These are phyloP conservation scores for Drosophila cognata DNA, from an alignment of 2,888 invertebrate species.

Conservation along the genomic window DNA sequence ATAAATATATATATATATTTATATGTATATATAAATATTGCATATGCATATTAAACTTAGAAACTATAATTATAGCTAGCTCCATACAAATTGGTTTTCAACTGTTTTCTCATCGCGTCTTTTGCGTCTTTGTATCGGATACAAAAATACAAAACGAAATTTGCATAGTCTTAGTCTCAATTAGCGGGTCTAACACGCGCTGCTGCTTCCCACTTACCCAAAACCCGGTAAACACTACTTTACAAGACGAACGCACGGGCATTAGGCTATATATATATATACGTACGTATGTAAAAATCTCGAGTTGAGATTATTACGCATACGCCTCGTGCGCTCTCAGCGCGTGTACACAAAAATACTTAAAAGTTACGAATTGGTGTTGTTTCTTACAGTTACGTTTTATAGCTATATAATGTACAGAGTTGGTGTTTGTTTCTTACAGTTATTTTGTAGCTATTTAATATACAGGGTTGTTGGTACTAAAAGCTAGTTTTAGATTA, in stretches of 20 bases:
- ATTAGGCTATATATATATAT: not conserved
- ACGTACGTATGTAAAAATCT: not conserved
- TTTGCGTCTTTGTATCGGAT: conserved; percentile 69
- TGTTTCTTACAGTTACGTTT: conserved; percentile 57
- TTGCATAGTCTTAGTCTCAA: conserved; percentile 74
- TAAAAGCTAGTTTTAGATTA: conserved; percentile 33
- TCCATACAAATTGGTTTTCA: conserved; percentile 38
- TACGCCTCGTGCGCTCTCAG: conserved; percentile 52
- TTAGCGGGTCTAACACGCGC: conserved; percentile 52
- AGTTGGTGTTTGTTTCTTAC: conserved; percentile 52
- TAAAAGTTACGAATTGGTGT: conserved; percentile 66
- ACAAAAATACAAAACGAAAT: conserved; percentile 76
- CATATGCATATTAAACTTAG: conserved; percentile 70
- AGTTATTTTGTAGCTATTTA: conserved; percentile 41
- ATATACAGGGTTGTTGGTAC: conserved; percentile 27
- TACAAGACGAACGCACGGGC: conserved; percentile 35
- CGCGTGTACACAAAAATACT: conserved; percentile 58
- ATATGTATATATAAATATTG: conserved; percentile 72
- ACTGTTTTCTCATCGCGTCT: conserved; percentile 20
- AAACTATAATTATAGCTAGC: conserved; percentile 46
- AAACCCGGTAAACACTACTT: conserved; percentile 28
- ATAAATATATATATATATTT: conserved; percentile 60
- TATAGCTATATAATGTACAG: conserved; percentile 43
- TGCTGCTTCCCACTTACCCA: conserved; percentile 26
- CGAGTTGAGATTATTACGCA: conserved; percentile 35